Evolutionary conservation across 2,797 vertebrate genomes (phyloP).

Genomic region (Petrocephalus sullivani): DNA sequence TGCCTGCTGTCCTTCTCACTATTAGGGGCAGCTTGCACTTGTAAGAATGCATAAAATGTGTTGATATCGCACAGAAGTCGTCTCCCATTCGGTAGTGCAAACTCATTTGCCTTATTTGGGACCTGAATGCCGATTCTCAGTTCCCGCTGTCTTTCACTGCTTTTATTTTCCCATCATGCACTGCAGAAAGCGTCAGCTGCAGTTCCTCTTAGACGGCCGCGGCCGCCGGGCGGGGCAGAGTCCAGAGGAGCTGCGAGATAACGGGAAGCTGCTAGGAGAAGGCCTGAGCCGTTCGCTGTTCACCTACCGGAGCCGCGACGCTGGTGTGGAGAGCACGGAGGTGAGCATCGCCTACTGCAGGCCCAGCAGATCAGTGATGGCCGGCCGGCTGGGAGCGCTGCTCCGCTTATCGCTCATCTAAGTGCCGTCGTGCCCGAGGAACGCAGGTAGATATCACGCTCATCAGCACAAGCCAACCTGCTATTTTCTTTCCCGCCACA

Average conservation of each 20-base stretch:
- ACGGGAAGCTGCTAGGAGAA: slow-evolving; percentile 74
- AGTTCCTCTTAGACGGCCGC: slow-evolving; percentile 80
- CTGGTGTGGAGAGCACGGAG: slow-evolving; percentile 77
- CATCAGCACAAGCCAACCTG: neutral
- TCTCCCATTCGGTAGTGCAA: neutral
- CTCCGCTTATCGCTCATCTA: neutral
- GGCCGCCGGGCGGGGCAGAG: slow-evolving; percentile 71
- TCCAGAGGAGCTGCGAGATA: slow-evolving; percentile 76
- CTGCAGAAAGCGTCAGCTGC: slow-evolving; percentile 82
- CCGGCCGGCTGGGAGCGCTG: neutral
- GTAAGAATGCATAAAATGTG: neutral
- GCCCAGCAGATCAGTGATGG: neutral
- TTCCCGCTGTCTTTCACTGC: neutral
- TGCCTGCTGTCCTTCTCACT: neutral
- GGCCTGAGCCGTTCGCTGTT: slow-evolving; percentile 72
- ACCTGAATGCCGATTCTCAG: neutral
- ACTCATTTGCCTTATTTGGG: neutral
- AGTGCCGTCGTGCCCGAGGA: neutral
- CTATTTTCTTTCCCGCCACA: slow-evolving; percentile 36
- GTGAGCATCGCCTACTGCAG: slow-evolving; percentile 46
- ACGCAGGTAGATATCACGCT: neutral
- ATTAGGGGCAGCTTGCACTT: neutral
- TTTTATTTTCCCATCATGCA: slow-evolving; percentile 6
- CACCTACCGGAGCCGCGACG: slow-evolving; percentile 78
- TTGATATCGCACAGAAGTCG: neutral